Conservation (phyloP, 2,113 vertebrate species). For the Cephalopterus ornatus region DNA sequence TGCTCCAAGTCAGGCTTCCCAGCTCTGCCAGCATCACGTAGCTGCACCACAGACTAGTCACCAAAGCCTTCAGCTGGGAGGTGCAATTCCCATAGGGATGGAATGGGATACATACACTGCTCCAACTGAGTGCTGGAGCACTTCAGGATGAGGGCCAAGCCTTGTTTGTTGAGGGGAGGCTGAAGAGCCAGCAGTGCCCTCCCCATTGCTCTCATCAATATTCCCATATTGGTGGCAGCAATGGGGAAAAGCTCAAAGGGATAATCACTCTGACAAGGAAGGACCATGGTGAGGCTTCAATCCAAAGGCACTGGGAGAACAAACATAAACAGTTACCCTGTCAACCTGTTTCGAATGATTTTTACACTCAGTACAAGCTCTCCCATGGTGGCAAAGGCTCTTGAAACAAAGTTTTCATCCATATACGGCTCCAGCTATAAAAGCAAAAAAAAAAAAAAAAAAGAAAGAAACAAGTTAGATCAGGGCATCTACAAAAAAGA, state of each 20-base stretch:
- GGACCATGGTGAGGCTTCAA: background rate
- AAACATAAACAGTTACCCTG: constrained; percentile 79
- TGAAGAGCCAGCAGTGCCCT: background rate
- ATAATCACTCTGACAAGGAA: background rate
- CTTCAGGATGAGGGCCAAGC: background rate
- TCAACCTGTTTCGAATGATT: constrained; percentile 92
- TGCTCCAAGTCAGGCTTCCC: background rate
- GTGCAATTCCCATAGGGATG: background rate
- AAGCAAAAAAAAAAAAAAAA: background rate
- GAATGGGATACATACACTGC: background rate
- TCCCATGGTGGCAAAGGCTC: constrained; percentile 91
- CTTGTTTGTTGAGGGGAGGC: background rate
- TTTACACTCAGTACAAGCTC: constrained; percentile 88
- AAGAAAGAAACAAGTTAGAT: background rate
- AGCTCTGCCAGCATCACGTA: background rate
- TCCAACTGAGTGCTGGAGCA: background rate
- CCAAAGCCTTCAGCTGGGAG: background rate
- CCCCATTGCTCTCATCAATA: background rate
- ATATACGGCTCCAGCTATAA: constrained; percentile 90
- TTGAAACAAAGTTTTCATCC: constrained; percentile 92
- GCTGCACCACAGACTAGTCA: background rate
- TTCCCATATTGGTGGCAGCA: background rate
- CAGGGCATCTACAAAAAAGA: constrained; percentile 28
- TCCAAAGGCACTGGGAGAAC: background rate
- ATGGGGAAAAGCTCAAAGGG: background rate